These are phyloP conservation scores for Pygmarrhopalites habei DNA, from an alignment of 1,140 invertebrate genomes.

Conservation along the genomic window DNA sequence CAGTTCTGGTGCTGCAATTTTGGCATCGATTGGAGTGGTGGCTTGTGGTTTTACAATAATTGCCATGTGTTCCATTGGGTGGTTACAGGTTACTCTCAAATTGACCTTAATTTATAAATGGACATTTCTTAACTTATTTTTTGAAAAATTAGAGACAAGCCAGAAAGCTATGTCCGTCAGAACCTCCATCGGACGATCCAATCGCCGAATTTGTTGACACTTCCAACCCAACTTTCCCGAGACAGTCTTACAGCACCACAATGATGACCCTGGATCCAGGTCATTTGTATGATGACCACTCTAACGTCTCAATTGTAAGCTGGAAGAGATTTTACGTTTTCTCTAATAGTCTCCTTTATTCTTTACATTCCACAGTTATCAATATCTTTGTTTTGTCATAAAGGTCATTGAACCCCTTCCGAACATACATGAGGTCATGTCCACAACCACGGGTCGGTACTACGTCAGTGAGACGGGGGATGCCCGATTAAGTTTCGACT, in stretches of 20 bases:
- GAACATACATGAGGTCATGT: neutral
- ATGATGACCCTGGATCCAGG: neutral
- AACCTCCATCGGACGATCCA: neutral
- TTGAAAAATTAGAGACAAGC: neutral
- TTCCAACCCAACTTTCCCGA: neutral
- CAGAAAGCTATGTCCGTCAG: neutral
- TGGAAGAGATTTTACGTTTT: too few species aligned
- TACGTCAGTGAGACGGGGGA: slow-evolving; percentile 4
- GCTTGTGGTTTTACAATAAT: too few species aligned
- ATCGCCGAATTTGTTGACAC: neutral
- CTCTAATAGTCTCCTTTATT: too few species aligned
- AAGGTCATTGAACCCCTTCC: slow-evolving; percentile 25
- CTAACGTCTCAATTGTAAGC: neutral
- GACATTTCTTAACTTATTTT: neutral
- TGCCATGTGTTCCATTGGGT: neutral
- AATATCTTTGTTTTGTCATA: slow-evolving; percentile 9
- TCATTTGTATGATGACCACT: neutral
- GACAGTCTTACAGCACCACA: neutral
- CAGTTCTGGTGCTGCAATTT: too few species aligned
- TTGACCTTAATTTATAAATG: neutral
- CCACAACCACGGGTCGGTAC: neutral
- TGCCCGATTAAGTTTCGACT: slow-evolving; percentile 7
- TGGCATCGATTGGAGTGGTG: too few species aligned
- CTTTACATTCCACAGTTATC: too few species aligned
- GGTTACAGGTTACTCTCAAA: neutral